Base-by-base conservation (phyloP, 2,888 invertebrate species). In the Sialis lutaria region DNA sequence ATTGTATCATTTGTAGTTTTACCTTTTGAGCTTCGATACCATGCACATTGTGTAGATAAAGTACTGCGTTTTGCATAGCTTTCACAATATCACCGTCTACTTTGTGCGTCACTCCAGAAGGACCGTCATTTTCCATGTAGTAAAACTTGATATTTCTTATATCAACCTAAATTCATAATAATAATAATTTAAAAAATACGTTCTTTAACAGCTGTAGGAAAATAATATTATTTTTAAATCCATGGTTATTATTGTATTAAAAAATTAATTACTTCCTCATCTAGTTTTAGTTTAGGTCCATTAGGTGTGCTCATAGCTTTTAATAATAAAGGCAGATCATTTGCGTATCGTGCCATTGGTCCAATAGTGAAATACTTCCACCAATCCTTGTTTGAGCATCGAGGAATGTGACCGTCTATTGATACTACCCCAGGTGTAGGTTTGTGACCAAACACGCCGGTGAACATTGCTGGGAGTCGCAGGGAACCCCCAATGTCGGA, bases 391-490 rank as follows among this genome's bases (percentile, higher is more conserved):
- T 74, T 73, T 43, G 67, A 62, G 51, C 77, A 73, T 48, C 72
- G 71, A 1, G 85, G 85, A 50, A 76, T 71, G 55, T 85, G 84
- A 1, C 83, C 84, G 55, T 72, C 67, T 49, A 72, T 66, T 1
- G 81, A 77, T 4, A 83, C 67, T 5, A 74, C 70, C 53, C 74
- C 74, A 1, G 82, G 79, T 40, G 85, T 79, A 0, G 91, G 86
- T 59, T 91, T 92, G 61, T 93, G 91, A n/a, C 92, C 92, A 67
- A 82, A 93, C 47, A 93, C 76, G 22, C 93, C 93, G 57, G 85
- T 89, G 63, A 88, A 92, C 74, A 86, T 83, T 2, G 89, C 80
- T 0, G 93, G 93, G 57, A 93, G 72, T 44, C 93, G 73, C 9
- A 89, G 78, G 4, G 90, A 91, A 1, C 93, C 93, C 1, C 85